Percentiles rank a stretch among this genome's conserved stretches.
phyloP scores from a whole-genome alignment of 2,888 invertebrate species.

The Gastrophysa polygoni region DNA sequence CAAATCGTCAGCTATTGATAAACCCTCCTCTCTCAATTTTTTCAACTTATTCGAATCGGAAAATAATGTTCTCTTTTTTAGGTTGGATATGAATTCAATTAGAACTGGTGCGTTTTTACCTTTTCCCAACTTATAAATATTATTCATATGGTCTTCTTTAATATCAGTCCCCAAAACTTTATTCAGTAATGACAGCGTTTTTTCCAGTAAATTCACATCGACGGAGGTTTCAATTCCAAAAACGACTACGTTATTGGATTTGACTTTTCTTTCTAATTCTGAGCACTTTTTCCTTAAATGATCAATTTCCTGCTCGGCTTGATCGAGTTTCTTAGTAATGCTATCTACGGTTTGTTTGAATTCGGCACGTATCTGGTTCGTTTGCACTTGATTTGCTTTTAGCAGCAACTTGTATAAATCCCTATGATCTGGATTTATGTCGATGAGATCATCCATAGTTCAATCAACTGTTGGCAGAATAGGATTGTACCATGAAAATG shows the following conservation, averaged over 20 bases:
- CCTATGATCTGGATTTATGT: slow-evolving; percentile 11
- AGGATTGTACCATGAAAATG: slow-evolving; percentile 2
- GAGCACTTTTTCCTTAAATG: slow-evolving; percentile 3
- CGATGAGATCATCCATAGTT: slow-evolving; percentile 5
- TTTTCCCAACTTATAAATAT: neutral
- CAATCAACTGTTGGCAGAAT: slow-evolving; percentile 6
- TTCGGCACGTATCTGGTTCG: slow-evolving; percentile 10
- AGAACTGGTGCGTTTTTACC: neutral
- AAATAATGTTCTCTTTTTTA: neutral
- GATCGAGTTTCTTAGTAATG: slow-evolving; percentile 9
- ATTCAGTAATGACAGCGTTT: slow-evolving; percentile 2
- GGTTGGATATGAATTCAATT: neutral
- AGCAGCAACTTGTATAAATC: slow-evolving; percentile 3
- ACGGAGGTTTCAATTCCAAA: neutral
- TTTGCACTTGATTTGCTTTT: slow-evolving; percentile 9
- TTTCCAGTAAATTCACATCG: slow-evolving; percentile 1
- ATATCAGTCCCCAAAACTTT: slow-evolving; percentile 3
- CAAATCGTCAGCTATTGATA: neutral
- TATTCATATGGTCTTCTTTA: neutral
- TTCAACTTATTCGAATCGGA: neutral
- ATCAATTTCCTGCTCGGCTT: slow-evolving; percentile 9
- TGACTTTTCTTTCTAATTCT: too few relatives aligned
- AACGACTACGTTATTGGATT: too few relatives aligned
- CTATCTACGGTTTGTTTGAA: slow-evolving; percentile 11
- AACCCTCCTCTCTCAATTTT: neutral